Base-by-base conservation (phyloP, 2,888 invertebrate genomes). In the Clitarchus hookeri region DNA sequence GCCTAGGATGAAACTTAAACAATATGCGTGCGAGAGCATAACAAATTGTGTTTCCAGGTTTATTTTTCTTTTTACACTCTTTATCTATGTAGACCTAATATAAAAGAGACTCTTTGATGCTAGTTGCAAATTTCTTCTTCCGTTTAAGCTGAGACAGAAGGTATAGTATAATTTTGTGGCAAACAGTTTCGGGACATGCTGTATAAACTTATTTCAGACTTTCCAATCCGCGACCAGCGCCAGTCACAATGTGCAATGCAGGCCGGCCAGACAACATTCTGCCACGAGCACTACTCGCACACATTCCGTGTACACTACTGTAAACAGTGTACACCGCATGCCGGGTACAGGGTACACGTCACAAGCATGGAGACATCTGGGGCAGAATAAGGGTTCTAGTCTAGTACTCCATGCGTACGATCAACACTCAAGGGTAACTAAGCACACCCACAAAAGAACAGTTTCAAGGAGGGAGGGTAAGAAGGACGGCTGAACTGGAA, bases 161-260 rank as follows among this genome's bases (percentile, higher is more conserved):
- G 16, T 11, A 48, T 48, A 8, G 48, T 16, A 6, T 48, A 13
- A 13, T 16, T 48, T 48, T 2, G 48, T 48, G 48, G 48, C 48
- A 48, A 48, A 48, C 48, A 65, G 16, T n/a, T 8, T 65, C 65
- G 65, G 65, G 23, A 65, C 23, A 19, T n/a, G 8, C 65, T 65
- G 65, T 65, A 65, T 19, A n/a, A 23, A 16, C 36, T 53, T 53
- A 19, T 12, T 19, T 53, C 53, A 53, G 65, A 65, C 48, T 48
- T 48, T 48, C 16, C 48, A 13, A 48, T 2, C 48, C 6, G 23
- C 23, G 65, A n/a, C 65, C n/a, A 65, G 19, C 65, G 16, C 65
- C 65, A 65, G 65, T 65, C 65, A 65, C 65, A 65, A 65, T 65
- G 65, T 65, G 65, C 65, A 65, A 65, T 65, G 65, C 65, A 65